A percentile compares a stretch with the other conserved stretches of the same genome.
These are phyloP conservation scores for Buceros bicornis DNA, from an alignment of 2,797 vertebrate genomes.

Conservation along the genomic window DNA sequence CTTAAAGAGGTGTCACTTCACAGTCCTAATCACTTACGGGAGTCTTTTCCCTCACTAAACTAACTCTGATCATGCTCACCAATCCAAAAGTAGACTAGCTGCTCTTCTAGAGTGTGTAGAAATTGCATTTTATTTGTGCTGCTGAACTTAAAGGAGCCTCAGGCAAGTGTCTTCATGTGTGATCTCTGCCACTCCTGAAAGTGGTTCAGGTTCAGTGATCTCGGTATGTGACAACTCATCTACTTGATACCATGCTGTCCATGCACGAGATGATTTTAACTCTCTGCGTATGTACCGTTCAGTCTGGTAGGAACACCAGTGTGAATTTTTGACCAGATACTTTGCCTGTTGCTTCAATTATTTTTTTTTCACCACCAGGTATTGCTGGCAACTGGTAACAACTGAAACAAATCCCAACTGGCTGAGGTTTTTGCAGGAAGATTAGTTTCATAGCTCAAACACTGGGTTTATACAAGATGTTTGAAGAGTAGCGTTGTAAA, in stretches of 20 bases:
- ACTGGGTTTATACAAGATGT: not conserved
- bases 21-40: not conserved
- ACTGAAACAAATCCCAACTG: not conserved
- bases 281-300: accelerated
- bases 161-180: not conserved
- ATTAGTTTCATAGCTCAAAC: not conserved
- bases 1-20: not conserved
- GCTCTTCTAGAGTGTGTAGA: not conserved
- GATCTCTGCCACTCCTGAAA: not conserved
- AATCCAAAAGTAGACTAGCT: not conserved
- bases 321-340: not conserved
- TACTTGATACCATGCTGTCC: not conserved
- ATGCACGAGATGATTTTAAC: not conserved
- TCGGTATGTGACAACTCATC: not conserved
- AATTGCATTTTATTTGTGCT: not conserved
- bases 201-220: not conserved
- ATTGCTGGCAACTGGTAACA: not conserved
- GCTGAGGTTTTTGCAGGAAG: not conserved
- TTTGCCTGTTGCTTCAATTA: not conserved
- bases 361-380: not conserved
- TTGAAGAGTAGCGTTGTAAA: not conserved
- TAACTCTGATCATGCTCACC: not conserved
- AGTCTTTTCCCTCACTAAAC: not conserved
- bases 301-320: not conserved
- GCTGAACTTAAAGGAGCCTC: not conserved